A percentile compares a stretch with the other conserved stretches of the same genome.
Evolutionary conservation across 2,113 vertebrate species (phyloP).

Genomic region (Tachysurus fulvidraco): DNA sequence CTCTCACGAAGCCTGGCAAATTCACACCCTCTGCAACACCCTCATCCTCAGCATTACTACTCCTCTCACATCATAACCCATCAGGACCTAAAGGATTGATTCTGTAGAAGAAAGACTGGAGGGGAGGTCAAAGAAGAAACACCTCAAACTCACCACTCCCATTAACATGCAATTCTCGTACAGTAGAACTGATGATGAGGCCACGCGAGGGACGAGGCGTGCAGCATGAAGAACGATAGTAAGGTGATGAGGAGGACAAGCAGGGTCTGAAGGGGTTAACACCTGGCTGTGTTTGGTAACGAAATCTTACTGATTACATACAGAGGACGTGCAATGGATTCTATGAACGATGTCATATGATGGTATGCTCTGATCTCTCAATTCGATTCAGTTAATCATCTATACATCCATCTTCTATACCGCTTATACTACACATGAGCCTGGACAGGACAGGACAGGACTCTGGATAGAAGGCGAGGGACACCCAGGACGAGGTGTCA

Average conservation of each 20-base stretch:
- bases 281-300: background rate
- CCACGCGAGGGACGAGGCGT: constrained; percentile 1
- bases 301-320: background rate
- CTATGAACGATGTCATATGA: background rate
- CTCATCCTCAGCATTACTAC: constrained; percentile 14
- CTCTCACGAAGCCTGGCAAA: constrained; percentile 23
- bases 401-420: background rate
- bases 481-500: too few species aligned
- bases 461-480: too few species aligned
- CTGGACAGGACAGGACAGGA: too few species aligned
- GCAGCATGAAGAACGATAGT: constrained; percentile 31
- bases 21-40: constrained; percentile 25
- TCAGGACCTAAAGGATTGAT: constrained; percentile 26
- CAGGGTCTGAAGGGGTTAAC: constrained; percentile 3
- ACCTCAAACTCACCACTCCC: background rate
- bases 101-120: constrained; percentile 2
- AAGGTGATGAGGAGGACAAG: background rate
- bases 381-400: background rate
- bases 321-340: background rate
- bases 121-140: constrained; percentile 30
- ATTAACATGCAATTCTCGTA: background rate
- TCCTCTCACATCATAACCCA: constrained; percentile 12
- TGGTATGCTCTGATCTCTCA: background rate
- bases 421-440: too few species aligned
- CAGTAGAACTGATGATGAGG: constrained; percentile 18